A percentile compares a stretch with the other conserved stretches of the same genome.
Evolutionary conservation across 2,888 invertebrate species (phyloP).

Genomic region (Diogma glabrata): DNA sequence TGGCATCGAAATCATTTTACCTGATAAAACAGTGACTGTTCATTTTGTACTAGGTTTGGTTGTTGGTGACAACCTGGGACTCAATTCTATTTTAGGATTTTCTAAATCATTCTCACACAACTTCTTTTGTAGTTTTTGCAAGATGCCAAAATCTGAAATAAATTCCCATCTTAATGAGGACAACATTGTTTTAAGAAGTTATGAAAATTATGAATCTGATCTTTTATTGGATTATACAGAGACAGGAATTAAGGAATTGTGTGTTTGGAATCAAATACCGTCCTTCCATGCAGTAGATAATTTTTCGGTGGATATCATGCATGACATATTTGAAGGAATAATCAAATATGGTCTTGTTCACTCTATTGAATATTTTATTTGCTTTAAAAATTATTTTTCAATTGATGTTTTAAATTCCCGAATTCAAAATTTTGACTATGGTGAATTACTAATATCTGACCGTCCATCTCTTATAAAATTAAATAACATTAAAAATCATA

Average conservation of each 20-base stretch:
- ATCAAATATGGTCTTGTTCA: slow-evolving; percentile 12
- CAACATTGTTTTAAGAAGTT: slow-evolving; percentile 11
- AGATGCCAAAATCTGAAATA: too few species aligned
- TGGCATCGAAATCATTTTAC: background rate
- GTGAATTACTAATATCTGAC: slow-evolving; percentile 15
- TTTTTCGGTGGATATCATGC: slow-evolving; percentile 17
- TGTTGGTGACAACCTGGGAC: slow-evolving; percentile 8
- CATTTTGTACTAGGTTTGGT: slow-evolving; percentile 16
- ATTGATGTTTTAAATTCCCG: slow-evolving; percentile 14
- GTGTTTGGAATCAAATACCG: slow-evolving; percentile 15
- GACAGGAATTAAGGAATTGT: slow-evolving; percentile 15
- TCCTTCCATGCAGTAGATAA: slow-evolving; percentile 16
- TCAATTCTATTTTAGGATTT: slow-evolving; percentile 15
- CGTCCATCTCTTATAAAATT: slow-evolving; percentile 12
- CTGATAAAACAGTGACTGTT: slow-evolving; percentile 12
- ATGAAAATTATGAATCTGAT: too few species aligned
- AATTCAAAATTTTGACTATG: slow-evolving; percentile 16
- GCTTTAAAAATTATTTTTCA: slow-evolving; percentile 13
- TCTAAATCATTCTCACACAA: slow-evolving; percentile 16
- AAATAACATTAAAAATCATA: slow-evolving; percentile 15
- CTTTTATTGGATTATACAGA: slow-evolving; percentile 10
- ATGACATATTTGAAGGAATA: slow-evolving; percentile 16
- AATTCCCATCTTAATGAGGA: too few species aligned
- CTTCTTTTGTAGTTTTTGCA: slow-evolving; percentile 17
- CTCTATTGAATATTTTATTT: slow-evolving; percentile 7